Evolutionary conservation across 2,797 vertebrate species (phyloP).

Genomic region (Adrianichthys oophorus): DNA sequence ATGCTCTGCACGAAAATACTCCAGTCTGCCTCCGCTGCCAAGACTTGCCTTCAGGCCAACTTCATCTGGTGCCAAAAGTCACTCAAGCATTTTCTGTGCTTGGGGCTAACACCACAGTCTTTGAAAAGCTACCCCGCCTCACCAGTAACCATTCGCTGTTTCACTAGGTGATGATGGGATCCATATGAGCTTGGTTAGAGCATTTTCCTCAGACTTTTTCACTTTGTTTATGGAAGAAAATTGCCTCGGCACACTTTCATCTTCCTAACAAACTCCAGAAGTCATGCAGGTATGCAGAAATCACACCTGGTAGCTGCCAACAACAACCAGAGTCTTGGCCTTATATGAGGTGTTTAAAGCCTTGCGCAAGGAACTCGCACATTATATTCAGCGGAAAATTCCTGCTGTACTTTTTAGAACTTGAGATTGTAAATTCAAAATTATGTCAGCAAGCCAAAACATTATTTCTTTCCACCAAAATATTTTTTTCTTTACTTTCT

Average conservation of each 20-base stretch:
- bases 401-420: background rate
- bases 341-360: constrained; percentile 1
- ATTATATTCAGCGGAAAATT: background rate
- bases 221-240: constrained; percentile 25
- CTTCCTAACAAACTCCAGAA: constrained; percentile 18
- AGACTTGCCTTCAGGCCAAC: constrained; percentile 46
- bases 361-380: constrained; percentile 14
- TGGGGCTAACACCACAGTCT: constrained; percentile 22
- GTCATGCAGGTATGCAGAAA: constrained; percentile 20
- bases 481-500: background rate
- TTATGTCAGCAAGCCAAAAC: background rate
- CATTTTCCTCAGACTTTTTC: constrained; percentile 1
- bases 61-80: constrained; percentile 53
- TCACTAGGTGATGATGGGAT: constrained; percentile 51
- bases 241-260: constrained; percentile 19
- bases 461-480: background rate
- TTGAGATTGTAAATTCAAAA: background rate
- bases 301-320: constrained; percentile 18
- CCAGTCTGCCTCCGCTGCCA: constrained; percentile 51
- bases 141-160: constrained; percentile 47
- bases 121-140: constrained; percentile 37
- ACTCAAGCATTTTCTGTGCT: constrained; percentile 51
- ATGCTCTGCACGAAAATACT: constrained; percentile 54
- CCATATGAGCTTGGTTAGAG: constrained; percentile 51
- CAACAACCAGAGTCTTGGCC: constrained; percentile 2